phyloP scores from a whole-genome alignment of 2,797 vertebrate genomes.

The Tamandua tetradactyla region DNA sequence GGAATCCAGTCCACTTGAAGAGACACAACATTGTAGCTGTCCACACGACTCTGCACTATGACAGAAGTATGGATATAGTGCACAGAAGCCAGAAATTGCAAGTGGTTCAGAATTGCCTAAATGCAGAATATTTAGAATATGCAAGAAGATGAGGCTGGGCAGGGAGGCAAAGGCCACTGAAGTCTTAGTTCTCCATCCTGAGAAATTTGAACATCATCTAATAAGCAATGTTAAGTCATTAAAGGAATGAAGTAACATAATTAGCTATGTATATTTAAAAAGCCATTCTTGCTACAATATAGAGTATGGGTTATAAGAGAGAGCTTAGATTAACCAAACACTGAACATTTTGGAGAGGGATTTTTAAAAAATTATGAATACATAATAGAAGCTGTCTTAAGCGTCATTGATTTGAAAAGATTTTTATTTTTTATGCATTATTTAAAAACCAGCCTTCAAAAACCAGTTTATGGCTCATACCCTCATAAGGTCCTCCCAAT shows the following conservation, averaged over 20 bases:
- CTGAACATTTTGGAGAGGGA: not conserved
- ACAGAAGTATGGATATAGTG: not conserved
- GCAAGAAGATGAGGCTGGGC: not conserved
- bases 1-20: constrained; percentile 14
- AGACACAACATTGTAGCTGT: not conserved
- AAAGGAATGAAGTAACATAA: not conserved
- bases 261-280: constrained; percentile 39
- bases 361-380: constrained; percentile 13
- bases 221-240: not conserved
- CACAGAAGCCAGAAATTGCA: not conserved
- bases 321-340: constrained; percentile 12
- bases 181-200: not conserved
- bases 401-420: not conserved
- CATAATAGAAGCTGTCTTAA: not conserved
- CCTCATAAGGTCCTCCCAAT: not conserved
- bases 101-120: not conserved
- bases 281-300: not conserved
- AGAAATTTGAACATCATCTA: constrained; percentile 12
- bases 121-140: constrained; percentile 27
- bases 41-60: not conserved
- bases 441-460: no score
- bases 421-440: not conserved
- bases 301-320: not conserved
- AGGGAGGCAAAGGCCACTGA: not conserved
- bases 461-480: not conserved